Evolutionary conservation across 2,797 vertebrate species (phyloP).

Genomic region (Hyperoplus lanceolatus): DNA sequence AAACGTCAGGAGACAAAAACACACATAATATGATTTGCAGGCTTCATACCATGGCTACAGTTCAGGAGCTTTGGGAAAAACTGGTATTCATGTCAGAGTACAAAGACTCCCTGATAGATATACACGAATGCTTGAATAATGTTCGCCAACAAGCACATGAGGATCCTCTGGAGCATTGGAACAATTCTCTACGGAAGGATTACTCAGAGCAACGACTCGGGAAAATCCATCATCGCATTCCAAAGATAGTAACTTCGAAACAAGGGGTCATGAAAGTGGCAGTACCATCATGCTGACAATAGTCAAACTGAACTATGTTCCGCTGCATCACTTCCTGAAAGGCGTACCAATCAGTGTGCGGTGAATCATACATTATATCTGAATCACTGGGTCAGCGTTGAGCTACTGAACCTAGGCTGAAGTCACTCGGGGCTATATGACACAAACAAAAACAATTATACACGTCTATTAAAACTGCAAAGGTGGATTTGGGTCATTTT

Average conservation of each 20-base stretch:
- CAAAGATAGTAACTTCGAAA: not conserved
- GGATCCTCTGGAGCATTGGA: slow-evolving; percentile 46
- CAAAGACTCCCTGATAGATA: slow-evolving; percentile 37
- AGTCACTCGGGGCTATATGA: not conserved
- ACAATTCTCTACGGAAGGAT: slow-evolving; percentile 50
- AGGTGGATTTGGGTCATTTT: too few relatives aligned
- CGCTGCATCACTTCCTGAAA: slow-evolving; percentile 10
- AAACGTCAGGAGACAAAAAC: slow-evolving; percentile 2
- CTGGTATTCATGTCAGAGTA: slow-evolving; percentile 40
- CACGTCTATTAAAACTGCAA: not conserved
- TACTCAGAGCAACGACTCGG: slow-evolving; percentile 32
- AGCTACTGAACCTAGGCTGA: not conserved
- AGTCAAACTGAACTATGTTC: not conserved
- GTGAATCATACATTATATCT: not conserved
- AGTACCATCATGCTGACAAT: slow-evolving; percentile 2
- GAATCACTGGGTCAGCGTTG: not conserved
- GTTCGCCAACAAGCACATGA: slow-evolving; percentile 52
- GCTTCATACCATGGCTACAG: not conserved
- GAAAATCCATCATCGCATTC: slow-evolving; percentile 40
- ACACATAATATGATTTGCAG: slow-evolving; percentile 5
- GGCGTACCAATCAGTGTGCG: not conserved
- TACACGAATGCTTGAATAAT: slow-evolving; percentile 43
- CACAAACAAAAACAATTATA: not conserved
- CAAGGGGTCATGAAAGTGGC: slow-evolving; percentile 18
- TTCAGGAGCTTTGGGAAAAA: slow-evolving; percentile 24